A percentile compares a stretch with the other conserved stretches of the same genome.
Evolutionary conservation across 2,888 invertebrate species (phyloP).

Genomic region (Gymnocheta viridis): DNA sequence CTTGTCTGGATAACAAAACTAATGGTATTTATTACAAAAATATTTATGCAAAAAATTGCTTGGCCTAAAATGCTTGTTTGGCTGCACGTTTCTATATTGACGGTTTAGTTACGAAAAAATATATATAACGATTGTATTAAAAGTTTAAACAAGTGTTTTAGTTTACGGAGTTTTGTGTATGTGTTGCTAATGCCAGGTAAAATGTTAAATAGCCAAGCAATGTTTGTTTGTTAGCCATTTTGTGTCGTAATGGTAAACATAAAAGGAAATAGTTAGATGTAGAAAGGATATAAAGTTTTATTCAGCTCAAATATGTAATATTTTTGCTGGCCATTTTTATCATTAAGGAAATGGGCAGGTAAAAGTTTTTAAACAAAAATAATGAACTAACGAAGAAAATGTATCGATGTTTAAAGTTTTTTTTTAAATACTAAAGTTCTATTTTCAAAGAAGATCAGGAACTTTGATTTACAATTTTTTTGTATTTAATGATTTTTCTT

Average conservation of each 20-base stretch:
- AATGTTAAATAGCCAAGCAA: background rate
- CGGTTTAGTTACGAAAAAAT: conserved; percentile 52
- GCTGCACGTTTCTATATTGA: conserved; percentile 36
- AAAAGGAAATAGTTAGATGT: conserved; percentile 58
- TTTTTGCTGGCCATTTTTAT: conserved; percentile 28
- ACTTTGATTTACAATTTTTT: too few relatives aligned
- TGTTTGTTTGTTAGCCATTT: conserved; percentile 23
- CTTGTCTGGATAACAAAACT: conserved; percentile 49
- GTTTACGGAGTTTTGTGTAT: background rate
- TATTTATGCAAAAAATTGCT: conserved; percentile 60
- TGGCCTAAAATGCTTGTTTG: conserved; percentile 55
- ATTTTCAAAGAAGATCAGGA: too few relatives aligned
- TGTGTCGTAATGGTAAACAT: conserved; percentile 59
- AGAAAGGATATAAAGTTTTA: conserved; percentile 57
- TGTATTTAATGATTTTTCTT: too few relatives aligned
- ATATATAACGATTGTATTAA: conserved; percentile 55
- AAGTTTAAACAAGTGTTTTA: conserved; percentile 28
- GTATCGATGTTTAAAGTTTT: background rate
- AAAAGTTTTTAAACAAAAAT: conserved; percentile 1
- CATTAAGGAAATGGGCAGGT: conserved; percentile 44
- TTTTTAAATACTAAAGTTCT: too few relatives aligned
- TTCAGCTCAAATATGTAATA: conserved; percentile 36
- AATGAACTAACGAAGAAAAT: background rate
- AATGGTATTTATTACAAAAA: conserved; percentile 54
- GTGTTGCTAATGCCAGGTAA: background rate